Evolutionary conservation across 2,113 vertebrate genomes (phyloP), one percentile per base, ranked within the genome.

Genomic region (Paramormyrops kingsleyae): DNA sequence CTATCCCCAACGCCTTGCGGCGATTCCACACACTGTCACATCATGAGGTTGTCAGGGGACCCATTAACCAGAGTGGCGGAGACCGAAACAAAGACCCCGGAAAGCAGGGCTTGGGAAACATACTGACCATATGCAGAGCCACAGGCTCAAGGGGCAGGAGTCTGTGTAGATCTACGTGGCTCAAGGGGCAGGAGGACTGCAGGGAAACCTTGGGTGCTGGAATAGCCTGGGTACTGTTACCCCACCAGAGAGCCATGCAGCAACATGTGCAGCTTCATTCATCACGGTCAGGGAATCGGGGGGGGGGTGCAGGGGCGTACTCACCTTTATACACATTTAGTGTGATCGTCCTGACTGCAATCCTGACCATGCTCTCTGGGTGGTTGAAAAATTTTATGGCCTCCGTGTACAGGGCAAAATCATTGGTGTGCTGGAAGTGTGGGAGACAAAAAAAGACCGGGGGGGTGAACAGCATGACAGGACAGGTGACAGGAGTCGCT

Each of bases 301-400:
- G 21, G 21, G 44, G 9, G 5, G 15, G 70, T 10, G 46, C 2
- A 46, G 90, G 24, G 46, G 83, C 90, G 90, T 93, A 92, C 97
- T 95, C 96, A 99, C 99, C 99, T 99, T 99, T 99, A 93, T 99
- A 99, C 92, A 99, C 98, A 53, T 99, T 99, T 93, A 99, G 96
- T 17, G 99, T 99, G 96, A 99, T 99, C 91, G 98, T 99, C 92
- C 98, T 97, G 92, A 99, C 99, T 74, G 99, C 99, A 91, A 99
- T 99, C 93, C 99, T 96, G 94, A 99, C 99, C 99, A 99, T 99
- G 96, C 98, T 99, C 94, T 99, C 99, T 1, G 99, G 97, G 93
- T 99, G 99, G 95, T 99, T 99, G 96, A 99, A 99, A 96, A 99
- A 99, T 92, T 99, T 99, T 95, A 99, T 99, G 94, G 99, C 99